A percentile compares a stretch with the other conserved stretches of the same genome.
These are phyloP conservation scores for Chiloscyllium plagiosum DNA, from an alignment of 2,113 vertebrate genomes.

Conservation along the genomic window DNA sequence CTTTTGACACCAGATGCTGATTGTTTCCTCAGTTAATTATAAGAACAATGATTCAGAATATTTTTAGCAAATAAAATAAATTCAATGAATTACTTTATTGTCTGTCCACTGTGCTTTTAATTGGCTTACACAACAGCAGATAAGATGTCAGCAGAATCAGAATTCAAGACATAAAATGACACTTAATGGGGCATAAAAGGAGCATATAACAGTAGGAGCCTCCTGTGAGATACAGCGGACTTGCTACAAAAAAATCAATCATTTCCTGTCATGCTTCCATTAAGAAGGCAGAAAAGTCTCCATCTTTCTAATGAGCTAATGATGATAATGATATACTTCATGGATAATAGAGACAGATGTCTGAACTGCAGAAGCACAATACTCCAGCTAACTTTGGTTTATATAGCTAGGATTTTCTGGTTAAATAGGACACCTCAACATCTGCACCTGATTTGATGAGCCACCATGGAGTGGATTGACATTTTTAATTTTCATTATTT, in stretches of 20 bases:
- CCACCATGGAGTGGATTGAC: not conserved
- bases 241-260: not conserved
- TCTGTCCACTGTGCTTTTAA: not conserved
- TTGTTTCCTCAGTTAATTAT: not conserved
- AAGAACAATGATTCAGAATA: not conserved
- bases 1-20: not conserved
- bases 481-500: not conserved
- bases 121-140: not conserved
- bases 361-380: not conserved
- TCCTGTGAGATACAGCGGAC: not conserved
- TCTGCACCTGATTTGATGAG: not conserved
- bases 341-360: not conserved
- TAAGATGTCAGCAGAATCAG: not conserved
- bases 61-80: not conserved
- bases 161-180: not conserved
- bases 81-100: not conserved
- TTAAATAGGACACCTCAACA: not conserved
- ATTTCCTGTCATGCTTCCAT: constrained; percentile 1
- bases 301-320: constrained; percentile 21
- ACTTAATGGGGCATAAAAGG: constrained; percentile 14
- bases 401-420: not conserved
- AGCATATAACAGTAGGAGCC: not conserved
- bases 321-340: not conserved
- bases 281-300: not conserved
- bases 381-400: not conserved